These are phyloP conservation scores for Tiliacea citrago DNA, from an alignment of 2,888 invertebrate genomes.

Conservation along the genomic window DNA sequence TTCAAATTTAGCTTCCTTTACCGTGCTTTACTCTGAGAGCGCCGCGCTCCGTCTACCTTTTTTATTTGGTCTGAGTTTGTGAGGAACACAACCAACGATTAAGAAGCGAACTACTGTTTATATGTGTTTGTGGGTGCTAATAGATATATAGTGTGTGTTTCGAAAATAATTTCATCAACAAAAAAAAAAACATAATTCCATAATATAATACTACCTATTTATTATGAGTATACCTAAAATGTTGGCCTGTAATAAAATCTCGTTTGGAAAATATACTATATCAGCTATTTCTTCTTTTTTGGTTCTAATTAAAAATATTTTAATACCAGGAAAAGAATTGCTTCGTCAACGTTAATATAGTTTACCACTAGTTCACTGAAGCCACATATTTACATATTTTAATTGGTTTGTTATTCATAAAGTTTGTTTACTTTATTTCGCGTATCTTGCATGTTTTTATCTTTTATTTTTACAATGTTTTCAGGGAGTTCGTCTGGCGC, in stretches of 20 bases:
- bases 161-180: no score
- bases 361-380: neutral
- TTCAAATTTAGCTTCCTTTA: no score
- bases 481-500: slow-evolving; percentile 96
- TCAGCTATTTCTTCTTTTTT: neutral
- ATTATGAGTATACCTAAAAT: no score
- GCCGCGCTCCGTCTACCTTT: no score
- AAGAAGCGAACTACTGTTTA: no score
- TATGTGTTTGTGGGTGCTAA: no score
- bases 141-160: no score
- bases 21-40: no score
- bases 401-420: slow-evolving; percentile 30
- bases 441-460: neutral
- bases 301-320: slow-evolving; percentile 3
- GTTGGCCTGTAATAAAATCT: neutral
- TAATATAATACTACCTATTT: no score
- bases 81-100: no score
- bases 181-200: no score
- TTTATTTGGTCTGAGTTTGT: no score
- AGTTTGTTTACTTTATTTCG: neutral
- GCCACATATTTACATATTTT: slow-evolving; percentile 8
- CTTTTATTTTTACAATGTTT: slow-evolving; percentile 49
- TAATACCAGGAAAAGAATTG: neutral
- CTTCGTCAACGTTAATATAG: neutral
- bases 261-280: neutral